Conservation (phyloP, 2,888 invertebrate species). For the Heliothis peltigera region DNA sequence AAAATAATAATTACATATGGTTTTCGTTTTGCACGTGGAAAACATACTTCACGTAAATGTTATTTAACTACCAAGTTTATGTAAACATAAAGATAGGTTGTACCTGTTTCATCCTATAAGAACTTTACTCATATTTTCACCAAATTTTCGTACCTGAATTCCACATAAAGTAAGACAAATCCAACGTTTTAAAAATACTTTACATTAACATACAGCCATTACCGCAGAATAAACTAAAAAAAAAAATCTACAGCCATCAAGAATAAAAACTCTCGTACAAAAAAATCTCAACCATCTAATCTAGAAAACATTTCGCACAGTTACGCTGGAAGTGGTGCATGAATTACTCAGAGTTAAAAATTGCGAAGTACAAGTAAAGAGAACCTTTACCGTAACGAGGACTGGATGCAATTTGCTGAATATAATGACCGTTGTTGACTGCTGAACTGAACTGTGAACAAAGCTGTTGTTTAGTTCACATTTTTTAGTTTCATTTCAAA, state of each 20-base stretch:
- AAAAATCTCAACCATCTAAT: constrained; percentile 38
- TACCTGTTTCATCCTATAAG: no score
- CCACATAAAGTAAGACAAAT: background rate
- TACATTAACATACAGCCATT: constrained; percentile 1
- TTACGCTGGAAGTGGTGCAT: constrained; percentile 35
- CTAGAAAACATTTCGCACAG: constrained; percentile 27
- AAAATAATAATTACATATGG: no score
- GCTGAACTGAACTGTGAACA: constrained; percentile 35
- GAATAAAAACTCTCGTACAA: constrained; percentile 5
- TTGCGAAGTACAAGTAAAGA: constrained; percentile 13
- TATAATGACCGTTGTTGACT: constrained; percentile 66
- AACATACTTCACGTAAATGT: no score
- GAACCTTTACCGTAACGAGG: constrained; percentile 38
- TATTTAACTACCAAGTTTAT: no score
- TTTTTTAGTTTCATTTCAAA: constrained; percentile 43
- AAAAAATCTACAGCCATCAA: background rate
- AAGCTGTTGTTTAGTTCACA: constrained; percentile 47
- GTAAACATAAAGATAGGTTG: no score
- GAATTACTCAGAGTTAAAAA: constrained; percentile 53
- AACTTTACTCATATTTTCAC: no score
- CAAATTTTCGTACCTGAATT: background rate
- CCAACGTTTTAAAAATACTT: background rate
- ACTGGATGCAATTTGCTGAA: constrained; percentile 62
- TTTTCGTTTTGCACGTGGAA: no score
- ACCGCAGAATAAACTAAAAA: background rate